Percentiles rank a stretch among this genome's conserved stretches.
Evolutionary conservation across 2,797 vertebrate genomes (phyloP).

Genomic region (Rhynchonycteris naso): DNA sequence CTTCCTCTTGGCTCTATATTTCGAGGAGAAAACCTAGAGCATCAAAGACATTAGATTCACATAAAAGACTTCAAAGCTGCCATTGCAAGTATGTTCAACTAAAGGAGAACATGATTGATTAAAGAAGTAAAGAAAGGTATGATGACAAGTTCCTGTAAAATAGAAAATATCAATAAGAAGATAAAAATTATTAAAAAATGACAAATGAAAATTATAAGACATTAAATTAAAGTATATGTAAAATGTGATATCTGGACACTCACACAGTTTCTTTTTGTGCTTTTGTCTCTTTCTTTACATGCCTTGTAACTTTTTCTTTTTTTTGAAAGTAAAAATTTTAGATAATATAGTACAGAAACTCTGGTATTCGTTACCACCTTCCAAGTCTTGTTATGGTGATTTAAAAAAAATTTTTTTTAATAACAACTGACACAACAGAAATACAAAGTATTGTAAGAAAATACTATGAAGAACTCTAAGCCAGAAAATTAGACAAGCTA

Average conservation of each 20-base stretch:
- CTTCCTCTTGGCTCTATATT: background rate
- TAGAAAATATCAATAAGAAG: background rate
- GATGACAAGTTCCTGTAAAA: background rate
- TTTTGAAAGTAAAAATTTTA: background rate
- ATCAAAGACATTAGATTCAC: background rate
- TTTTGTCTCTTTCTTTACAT: background rate
- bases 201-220: background rate
- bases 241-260: background rate
- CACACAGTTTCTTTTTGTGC: background rate
- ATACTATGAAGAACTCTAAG: too few relatives aligned
- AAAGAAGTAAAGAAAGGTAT: background rate
- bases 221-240: background rate
- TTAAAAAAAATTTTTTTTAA: background rate
- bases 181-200: background rate
- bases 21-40: background rate
- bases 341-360: background rate
- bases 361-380: background rate
- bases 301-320: background rate
- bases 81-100: background rate
- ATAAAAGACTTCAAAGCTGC: background rate
- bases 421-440: too few relatives aligned
- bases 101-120: background rate
- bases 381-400: background rate
- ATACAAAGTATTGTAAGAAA: too few relatives aligned
- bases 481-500: too few relatives aligned